These are phyloP conservation scores for Eupeodes corollae DNA, from an alignment of 1,140 invertebrate species.

Conservation along the genomic window DNA sequence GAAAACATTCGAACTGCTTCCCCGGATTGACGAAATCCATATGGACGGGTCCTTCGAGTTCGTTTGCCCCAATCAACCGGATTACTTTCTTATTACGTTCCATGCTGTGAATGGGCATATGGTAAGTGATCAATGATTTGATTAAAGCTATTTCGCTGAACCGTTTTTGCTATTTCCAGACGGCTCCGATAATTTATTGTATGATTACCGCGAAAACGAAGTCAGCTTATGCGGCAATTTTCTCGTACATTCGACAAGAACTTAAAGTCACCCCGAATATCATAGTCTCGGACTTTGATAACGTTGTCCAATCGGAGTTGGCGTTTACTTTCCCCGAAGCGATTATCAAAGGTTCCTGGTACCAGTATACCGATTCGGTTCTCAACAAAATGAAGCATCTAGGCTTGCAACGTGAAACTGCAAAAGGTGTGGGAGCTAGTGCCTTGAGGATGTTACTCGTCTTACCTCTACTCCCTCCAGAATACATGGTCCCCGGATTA, in stretches of 20 bases:
- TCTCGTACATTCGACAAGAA: slow-evolving; percentile 2
- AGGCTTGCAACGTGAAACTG: slow-evolving; percentile 1
- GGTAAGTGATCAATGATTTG: background rate
- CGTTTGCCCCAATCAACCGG: background rate
- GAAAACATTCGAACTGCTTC: slow-evolving; percentile 3
- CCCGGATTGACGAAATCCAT: slow-evolving; percentile 3
- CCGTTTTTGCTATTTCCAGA: background rate
- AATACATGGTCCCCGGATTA: slow-evolving; percentile 5
- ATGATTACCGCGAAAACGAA: slow-evolving; percentile 3
- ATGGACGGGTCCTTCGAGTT: background rate
- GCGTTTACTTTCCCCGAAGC: slow-evolving; percentile 2
- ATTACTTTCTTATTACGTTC: background rate
- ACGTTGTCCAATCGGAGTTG: background rate
- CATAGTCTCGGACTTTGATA: slow-evolving; percentile 3
- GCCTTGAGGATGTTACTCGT: slow-evolving; percentile 5
- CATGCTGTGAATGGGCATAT: slow-evolving; percentile 2
- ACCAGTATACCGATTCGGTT: slow-evolving; percentile 4
- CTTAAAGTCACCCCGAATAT: background rate
- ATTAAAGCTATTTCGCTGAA: background rate
- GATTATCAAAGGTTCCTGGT: slow-evolving; percentile 6
- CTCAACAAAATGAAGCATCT: slow-evolving; percentile 3
- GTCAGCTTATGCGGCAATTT: slow-evolving; percentile 2
- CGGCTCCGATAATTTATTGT: slow-evolving; percentile 1
- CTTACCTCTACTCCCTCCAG: slow-evolving; percentile 6
- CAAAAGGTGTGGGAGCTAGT: background rate